Evolutionary conservation across 2,797 vertebrate genomes (phyloP).

Genomic region (Squalus acanthias): DNA sequence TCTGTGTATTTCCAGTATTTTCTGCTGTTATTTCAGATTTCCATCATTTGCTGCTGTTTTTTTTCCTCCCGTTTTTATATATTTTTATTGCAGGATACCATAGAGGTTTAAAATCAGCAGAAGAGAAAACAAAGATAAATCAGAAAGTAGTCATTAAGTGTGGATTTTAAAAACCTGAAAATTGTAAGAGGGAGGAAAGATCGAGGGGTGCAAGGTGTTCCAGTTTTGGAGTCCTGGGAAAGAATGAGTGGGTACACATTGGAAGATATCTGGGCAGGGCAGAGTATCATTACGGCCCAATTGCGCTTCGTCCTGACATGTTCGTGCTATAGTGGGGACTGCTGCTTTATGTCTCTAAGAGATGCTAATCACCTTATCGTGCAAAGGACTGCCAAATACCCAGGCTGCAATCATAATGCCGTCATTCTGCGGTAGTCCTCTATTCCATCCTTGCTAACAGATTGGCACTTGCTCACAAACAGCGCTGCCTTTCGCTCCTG

Average conservation of each 20-base stretch:
- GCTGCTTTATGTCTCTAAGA: not conserved
- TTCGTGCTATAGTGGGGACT: not conserved
- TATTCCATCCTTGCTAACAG: not conserved
- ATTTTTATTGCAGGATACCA: not conserved
- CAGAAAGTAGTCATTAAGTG: not conserved
- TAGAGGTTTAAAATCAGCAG: not conserved
- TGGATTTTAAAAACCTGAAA: not conserved
- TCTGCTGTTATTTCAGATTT: not conserved
- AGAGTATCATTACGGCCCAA: not conserved
- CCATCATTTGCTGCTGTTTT: not conserved
- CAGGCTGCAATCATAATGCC: not conserved
- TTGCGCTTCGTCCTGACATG: not conserved
- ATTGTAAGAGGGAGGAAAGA: not conserved
- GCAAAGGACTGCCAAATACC: not conserved
- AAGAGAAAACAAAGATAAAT: not conserved
- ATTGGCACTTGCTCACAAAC: not conserved
- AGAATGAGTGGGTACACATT: not conserved
- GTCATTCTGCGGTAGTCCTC: not conserved
- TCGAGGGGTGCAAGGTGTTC: not conserved
- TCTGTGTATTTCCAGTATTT: not conserved
- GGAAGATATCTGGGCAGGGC: not conserved
- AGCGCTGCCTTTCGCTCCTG: not conserved
- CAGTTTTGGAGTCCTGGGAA: not conserved
- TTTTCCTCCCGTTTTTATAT: not conserved
- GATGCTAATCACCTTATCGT: not conserved